phyloP scores from a whole-genome alignment of 2,113 vertebrate genomes.

The Ursus arctos region DNA sequence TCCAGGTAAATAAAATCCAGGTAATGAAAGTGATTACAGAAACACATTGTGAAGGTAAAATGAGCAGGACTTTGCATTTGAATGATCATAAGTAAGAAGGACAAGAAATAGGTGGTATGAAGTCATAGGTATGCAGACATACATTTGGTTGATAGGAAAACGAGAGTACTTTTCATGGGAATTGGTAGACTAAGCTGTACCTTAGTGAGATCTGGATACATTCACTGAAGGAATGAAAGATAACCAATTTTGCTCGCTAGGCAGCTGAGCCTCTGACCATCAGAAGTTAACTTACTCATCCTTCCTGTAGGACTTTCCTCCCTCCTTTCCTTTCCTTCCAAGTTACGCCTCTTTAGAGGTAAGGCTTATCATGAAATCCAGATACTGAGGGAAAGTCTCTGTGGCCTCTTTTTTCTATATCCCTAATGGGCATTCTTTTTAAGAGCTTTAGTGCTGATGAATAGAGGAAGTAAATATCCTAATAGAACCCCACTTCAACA shows the following conservation, averaged over 20 bases:
- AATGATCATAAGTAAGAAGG: background rate
- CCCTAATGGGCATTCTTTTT: background rate
- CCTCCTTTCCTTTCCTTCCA: background rate
- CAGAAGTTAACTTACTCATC: background rate
- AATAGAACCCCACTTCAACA: background rate
- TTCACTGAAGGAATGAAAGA: background rate
- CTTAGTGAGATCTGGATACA: background rate
- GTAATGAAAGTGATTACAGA: background rate
- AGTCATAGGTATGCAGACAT: background rate
- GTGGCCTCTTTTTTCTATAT: background rate
- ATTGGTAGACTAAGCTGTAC: conserved; percentile 5
- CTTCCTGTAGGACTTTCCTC: background rate
- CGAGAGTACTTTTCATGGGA: background rate
- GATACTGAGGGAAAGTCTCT: background rate
- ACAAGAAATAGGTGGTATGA: background rate
- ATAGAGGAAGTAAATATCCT: conserved; percentile 7
- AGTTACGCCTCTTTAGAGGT: background rate
- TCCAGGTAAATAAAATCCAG: background rate
- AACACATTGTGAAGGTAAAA: background rate
- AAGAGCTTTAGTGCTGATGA: conserved; percentile 15
- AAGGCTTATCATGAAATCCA: background rate
- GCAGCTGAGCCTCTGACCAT: background rate
- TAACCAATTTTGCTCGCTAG: background rate
- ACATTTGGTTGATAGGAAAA: background rate
- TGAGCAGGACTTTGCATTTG: background rate